Conservation (phyloP, 2,888 invertebrate genomes). For the Calameuta pallipes region DNA sequence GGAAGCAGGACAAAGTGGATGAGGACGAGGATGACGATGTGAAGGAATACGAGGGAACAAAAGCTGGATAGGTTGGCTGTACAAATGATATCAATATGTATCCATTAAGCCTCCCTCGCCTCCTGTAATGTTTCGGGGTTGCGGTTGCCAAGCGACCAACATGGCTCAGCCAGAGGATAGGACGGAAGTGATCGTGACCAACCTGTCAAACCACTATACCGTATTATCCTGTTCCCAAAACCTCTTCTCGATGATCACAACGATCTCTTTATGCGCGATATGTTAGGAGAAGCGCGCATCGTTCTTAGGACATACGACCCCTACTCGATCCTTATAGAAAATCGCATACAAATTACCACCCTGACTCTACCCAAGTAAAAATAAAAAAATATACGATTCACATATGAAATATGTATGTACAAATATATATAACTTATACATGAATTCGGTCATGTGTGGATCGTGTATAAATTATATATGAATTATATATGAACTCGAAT, state of each 20-base stretch:
- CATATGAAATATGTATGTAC: too few relatives aligned
- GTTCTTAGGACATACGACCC: background rate
- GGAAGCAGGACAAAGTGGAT: background rate
- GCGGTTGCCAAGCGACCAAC: slow-evolving; percentile 45
- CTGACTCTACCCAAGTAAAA: background rate
- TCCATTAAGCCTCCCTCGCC: slow-evolving; percentile 49
- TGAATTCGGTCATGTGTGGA: too few relatives aligned
- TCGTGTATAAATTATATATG: too few relatives aligned
- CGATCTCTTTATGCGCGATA: slow-evolving; percentile 3
- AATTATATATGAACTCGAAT: too few relatives aligned
- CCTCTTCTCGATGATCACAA: background rate
- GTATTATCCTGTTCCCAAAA: background rate
- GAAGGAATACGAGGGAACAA: slow-evolving; percentile 7
- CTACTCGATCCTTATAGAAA: background rate
- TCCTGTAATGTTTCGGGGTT: slow-evolving; percentile 35
- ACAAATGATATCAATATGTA: slow-evolving; percentile 60
- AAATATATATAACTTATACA: too few relatives aligned
- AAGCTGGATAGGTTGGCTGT: slow-evolving; percentile 24
- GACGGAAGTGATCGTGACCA: slow-evolving; percentile 51
- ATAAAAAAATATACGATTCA: too few relatives aligned
- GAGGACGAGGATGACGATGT: background rate
- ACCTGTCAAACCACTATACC: slow-evolving; percentile 30
- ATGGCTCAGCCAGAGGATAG: slow-evolving; percentile 19
- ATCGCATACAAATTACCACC: background rate
- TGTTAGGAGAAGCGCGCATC: background rate